These are phyloP conservation scores for Numida meleagris DNA, from an alignment of 2,113 vertebrate species.

Conservation along the genomic window DNA sequence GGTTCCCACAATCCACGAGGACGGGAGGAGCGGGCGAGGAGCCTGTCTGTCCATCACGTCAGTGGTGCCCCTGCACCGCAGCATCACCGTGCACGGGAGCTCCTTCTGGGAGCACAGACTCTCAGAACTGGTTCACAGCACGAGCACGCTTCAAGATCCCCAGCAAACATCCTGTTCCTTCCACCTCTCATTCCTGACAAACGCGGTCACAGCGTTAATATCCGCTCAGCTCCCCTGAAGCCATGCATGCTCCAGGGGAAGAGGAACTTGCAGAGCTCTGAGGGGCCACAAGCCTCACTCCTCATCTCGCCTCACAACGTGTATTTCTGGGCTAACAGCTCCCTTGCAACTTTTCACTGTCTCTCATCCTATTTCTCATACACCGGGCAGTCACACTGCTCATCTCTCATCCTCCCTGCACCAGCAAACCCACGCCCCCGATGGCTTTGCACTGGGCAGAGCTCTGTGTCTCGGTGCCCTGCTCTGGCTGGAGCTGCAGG, in stretches of 20 bases:
- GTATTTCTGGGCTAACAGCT: not conserved
- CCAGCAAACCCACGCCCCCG: too few species aligned
- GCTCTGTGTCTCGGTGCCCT: not conserved
- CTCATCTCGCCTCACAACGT: not conserved
- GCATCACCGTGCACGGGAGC: accelerated
- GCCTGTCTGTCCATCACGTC: not conserved
- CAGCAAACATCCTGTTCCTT: not conserved
- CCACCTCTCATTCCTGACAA: not conserved
- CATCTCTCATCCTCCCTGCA: too few species aligned
- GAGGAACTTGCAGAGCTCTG: not conserved
- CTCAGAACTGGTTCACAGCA: not conserved
- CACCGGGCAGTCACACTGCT: not conserved
- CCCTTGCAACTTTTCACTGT: not conserved
- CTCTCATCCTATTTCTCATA: not conserved
- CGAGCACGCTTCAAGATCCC: accelerated
- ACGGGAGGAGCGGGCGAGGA: not conserved
- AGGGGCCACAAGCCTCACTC: accelerated
- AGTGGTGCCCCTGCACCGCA: not conserved
- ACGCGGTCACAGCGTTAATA: not conserved
- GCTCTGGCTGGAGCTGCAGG: not conserved
- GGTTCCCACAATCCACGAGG: not conserved
- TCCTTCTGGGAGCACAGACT: accelerated
- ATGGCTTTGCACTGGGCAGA: not conserved
- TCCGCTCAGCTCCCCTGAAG: accelerated
- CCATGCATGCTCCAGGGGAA: not conserved